A percentile compares a stretch with the other conserved stretches of the same genome.
These are phyloP conservation scores for Drosophila truncata DNA, from an alignment of 1,140 invertebrate species.

Conservation along the genomic window DNA sequence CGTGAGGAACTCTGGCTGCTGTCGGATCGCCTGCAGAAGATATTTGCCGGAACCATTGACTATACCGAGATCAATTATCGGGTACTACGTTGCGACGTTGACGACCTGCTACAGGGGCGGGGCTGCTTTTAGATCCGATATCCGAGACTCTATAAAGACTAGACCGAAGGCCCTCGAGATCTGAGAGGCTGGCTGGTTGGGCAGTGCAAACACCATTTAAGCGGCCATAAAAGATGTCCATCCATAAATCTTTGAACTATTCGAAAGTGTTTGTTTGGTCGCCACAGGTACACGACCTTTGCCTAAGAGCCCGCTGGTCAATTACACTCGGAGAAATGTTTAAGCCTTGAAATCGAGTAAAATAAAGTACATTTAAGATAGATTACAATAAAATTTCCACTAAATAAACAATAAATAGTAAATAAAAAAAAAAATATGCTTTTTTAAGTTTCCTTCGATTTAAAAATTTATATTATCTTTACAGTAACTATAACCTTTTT, in stretches of 20 bases:
- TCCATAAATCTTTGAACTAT: slow-evolving; percentile 59
- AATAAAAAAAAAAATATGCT: background rate
- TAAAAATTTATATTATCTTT: background rate
- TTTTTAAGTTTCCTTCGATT: background rate
- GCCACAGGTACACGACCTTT: slow-evolving; percentile 63
- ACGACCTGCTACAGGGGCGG: slow-evolving; percentile 55
- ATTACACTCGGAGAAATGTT: slow-evolving; percentile 42
- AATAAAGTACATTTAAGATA: background rate
- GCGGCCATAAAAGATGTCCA: slow-evolving; percentile 63
- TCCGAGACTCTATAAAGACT: slow-evolving; percentile 14
- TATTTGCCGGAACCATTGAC: slow-evolving; percentile 87
- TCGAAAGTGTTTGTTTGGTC: slow-evolving; percentile 46
- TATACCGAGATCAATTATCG: slow-evolving; percentile 79
- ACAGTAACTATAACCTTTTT: no score
- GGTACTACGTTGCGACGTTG: slow-evolving; percentile 61
- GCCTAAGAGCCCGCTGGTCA: slow-evolving; percentile 58
- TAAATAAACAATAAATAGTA: background rate
- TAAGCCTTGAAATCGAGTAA: background rate
- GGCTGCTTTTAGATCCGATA: slow-evolving; percentile 51
- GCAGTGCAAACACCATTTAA: slow-evolving; percentile 67
- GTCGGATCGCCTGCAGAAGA: slow-evolving; percentile 86
- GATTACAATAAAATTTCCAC: background rate
- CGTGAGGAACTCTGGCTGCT: slow-evolving; percentile 62
- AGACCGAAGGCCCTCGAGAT: slow-evolving; percentile 2
- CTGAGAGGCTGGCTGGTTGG: slow-evolving; percentile 34